These are phyloP conservation scores for Ceriagrion tenellum DNA, from an alignment of 2,888 invertebrate species.

Conservation along the genomic window DNA sequence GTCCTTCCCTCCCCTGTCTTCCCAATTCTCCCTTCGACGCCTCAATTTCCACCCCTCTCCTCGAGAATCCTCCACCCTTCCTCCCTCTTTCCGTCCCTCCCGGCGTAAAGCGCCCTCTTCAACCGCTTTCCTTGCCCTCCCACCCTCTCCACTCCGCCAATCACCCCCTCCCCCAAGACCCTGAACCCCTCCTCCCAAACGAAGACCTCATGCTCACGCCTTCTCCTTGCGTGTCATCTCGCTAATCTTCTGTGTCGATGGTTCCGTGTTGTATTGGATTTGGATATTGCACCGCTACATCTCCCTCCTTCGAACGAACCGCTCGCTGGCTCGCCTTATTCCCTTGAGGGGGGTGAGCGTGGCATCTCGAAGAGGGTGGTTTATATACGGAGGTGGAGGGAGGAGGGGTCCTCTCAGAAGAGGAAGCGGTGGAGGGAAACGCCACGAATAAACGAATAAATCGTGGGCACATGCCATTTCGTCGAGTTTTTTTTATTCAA, in stretches of 20 bases:
- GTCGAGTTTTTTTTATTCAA: background rate
- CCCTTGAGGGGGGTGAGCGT: background rate
- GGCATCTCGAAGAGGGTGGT: background rate
- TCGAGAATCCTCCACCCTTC: background rate
- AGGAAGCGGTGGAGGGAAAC: background rate
- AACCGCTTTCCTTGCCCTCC: background rate
- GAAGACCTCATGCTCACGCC: background rate
- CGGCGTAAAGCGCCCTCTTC: background rate
- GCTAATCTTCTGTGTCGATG: conserved; percentile 62
- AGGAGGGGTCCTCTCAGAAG: background rate
- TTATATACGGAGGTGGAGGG: background rate
- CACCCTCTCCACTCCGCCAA: background rate
- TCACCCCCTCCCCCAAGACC: background rate
- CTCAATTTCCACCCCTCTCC: background rate
- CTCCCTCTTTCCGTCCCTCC: background rate
- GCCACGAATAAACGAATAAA: background rate
- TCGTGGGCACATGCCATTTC: background rate
- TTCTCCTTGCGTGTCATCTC: conserved; percentile 8
- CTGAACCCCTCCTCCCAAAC: background rate
- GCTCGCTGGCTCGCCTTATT: background rate
- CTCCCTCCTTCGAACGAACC: background rate
- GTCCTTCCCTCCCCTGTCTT: background rate
- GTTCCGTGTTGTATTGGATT: conserved; percentile 56
- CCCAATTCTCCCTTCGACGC: background rate
- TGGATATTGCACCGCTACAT: conserved; percentile 43